Conservation (phyloP, 2,888 invertebrate genomes). For the Thereva unica region DNA sequence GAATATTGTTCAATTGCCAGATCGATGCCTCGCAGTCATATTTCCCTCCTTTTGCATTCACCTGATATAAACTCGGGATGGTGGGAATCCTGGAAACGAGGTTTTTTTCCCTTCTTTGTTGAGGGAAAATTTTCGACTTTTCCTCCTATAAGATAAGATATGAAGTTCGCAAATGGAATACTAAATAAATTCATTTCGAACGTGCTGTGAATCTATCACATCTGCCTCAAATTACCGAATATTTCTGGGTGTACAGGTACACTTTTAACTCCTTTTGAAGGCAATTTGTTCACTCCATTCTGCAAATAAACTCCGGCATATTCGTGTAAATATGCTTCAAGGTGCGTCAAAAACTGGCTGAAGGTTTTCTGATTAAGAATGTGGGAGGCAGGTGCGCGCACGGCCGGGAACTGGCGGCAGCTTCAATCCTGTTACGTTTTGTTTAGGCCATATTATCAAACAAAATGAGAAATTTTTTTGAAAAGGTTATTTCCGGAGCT, state of each 20-base stretch:
- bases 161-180: conserved; percentile 41
- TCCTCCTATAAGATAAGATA: conserved; percentile 37
- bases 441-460: no score
- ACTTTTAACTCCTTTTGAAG: conserved; percentile 7
- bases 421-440: no score
- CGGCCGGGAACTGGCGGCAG: no score
- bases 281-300: conserved; percentile 9
- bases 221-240: conserved; percentile 24
- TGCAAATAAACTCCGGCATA: no score
- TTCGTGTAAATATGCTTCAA: no score
- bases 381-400: no score
- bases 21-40: conserved; percentile 30
- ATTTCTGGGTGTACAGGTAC: conserved; percentile 23
- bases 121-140: conserved; percentile 28
- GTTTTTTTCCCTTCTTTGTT: conserved; percentile 1
- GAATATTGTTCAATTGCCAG: conserved; percentile 28
- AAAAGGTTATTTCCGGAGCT: no score
- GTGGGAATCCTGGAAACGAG: not conserved
- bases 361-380: no score
- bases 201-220: conserved; percentile 38
- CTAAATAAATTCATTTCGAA: conserved; percentile 42
- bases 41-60: conserved; percentile 30
- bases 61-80: conserved; percentile 38
- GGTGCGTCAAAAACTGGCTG: no score
- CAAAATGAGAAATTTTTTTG: no score